Evolutionary conservation across 2,797 vertebrate genomes (phyloP).

Genomic region (Propithecus perrieri): DNA sequence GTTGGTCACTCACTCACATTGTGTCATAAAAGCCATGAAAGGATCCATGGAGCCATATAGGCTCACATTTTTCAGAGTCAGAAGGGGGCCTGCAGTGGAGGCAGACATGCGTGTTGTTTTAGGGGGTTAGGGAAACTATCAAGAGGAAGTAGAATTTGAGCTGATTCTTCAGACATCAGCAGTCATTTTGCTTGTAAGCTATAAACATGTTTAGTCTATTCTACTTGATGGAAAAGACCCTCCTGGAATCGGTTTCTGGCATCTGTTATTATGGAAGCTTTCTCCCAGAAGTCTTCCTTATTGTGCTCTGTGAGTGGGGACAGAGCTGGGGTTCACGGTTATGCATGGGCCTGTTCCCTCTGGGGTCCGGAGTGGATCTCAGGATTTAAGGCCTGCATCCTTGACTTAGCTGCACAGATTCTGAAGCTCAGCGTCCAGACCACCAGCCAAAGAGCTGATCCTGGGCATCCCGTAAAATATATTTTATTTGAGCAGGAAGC

Average conservation of each 20-base stretch:
- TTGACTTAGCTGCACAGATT: neutral
- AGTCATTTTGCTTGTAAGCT: neutral
- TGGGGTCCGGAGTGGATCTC: neutral
- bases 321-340: neutral
- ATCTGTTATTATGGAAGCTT: neutral
- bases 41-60: neutral
- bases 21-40: neutral
- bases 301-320: neutral
- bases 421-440: neutral
- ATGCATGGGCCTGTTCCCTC: neutral
- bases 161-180: neutral
- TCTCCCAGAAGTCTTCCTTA: neutral
- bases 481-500: conserved; percentile 21
- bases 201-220: conserved; percentile 30
- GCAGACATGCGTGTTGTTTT: neutral
- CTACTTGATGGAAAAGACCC: conserved; percentile 7
- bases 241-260: neutral
- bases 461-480: neutral
- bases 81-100: neutral
- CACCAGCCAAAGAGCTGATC: neutral
- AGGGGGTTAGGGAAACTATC: neutral
- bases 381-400: neutral
- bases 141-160: neutral
- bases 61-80: neutral
- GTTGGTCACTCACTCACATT: neutral